Conservation (phyloP, 64 coral and sea anemone genomes). For the Stichodactyla mertensii region DNA sequence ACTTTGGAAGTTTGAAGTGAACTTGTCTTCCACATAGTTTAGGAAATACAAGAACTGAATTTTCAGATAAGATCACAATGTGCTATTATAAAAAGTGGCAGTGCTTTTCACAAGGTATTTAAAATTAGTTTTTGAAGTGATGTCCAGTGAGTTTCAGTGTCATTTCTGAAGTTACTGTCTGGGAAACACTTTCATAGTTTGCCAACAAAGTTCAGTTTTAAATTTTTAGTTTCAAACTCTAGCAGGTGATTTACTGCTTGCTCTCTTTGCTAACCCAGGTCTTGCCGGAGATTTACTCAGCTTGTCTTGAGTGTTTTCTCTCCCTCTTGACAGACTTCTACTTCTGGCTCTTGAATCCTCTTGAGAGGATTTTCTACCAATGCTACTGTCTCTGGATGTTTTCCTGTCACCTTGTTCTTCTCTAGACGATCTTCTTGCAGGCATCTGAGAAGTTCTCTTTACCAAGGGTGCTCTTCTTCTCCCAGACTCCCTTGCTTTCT, state of each 20-base stretch:
- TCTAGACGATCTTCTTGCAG: slow-evolving; percentile 35
- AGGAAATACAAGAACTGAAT: too few relatives aligned
- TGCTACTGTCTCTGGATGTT: slow-evolving; percentile 26
- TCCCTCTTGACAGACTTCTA: slow-evolving; percentile 48
- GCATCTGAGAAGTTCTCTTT: slow-evolving; percentile 63
- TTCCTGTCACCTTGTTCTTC: slow-evolving; percentile 1
- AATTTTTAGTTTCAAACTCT: background rate
- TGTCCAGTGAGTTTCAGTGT: too few relatives aligned
- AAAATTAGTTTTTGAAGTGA: too few relatives aligned
- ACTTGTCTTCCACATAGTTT: too few relatives aligned
- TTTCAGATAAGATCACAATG: too few relatives aligned
- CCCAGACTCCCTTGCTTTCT: slow-evolving; percentile 60
- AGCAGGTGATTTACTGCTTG: slow-evolving; percentile 70
- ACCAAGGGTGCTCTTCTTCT: slow-evolving; percentile 46
- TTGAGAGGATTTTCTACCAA: slow-evolving; percentile 2
- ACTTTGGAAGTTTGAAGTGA: too few relatives aligned
- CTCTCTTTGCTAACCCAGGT: slow-evolving; percentile 67
- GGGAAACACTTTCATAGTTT: too few relatives aligned
- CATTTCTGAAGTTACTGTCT: too few relatives aligned
- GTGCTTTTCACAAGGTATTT: too few relatives aligned
- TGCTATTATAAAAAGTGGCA: too few relatives aligned
- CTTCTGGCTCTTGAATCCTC: slow-evolving; percentile 32
- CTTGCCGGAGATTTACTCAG: slow-evolving; percentile 68
- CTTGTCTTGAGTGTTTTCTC: slow-evolving; percentile 29
- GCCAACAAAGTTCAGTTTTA: too few relatives aligned